phyloP scores from a whole-genome alignment of 2,888 invertebrate species.

The Vannuccia rotundouncinata region DNA sequence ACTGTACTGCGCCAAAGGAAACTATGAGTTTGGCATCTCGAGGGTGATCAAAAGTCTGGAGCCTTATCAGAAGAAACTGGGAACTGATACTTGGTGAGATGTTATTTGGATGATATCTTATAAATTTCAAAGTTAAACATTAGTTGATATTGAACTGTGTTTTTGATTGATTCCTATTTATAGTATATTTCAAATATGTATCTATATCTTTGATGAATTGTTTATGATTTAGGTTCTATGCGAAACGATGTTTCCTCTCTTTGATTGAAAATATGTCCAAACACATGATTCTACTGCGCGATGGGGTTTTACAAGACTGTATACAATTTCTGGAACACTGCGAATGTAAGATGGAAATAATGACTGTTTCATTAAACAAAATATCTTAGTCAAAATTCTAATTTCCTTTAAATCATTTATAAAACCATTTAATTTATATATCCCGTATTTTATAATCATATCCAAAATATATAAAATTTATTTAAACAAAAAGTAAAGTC shows the following conservation, averaged over 20 bases:
- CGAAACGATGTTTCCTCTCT: conserved; percentile 88
- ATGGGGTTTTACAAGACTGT: conserved; percentile 78
- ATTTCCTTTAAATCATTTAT: no score
- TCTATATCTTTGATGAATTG: background rate
- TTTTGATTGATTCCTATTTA: no score
- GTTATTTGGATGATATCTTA: no score
- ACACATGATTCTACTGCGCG: conserved; percentile 78
- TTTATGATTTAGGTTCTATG: conserved; percentile 64
- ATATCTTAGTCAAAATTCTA: no score
- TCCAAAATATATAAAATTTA: no score
- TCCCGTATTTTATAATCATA: no score
- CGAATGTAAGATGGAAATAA: conserved; percentile 63
- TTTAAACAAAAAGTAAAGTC: no score
- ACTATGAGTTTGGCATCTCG: conserved; percentile 96
- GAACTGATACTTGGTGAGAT: conserved; percentile 83
- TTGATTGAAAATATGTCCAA: conserved; percentile 81
- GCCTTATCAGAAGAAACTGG: conserved; percentile 83
- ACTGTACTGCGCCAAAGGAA: conserved; percentile 93
- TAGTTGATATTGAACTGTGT: no score
- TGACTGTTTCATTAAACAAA: no score
- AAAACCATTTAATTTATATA: no score
- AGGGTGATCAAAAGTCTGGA: conserved; percentile 91
- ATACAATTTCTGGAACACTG: conserved; percentile 81
- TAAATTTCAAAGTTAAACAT: no score
- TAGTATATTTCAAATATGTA: no score